Base-by-base conservation (phyloP, 2,113 vertebrate species). In the Notothenia rossii region DNA sequence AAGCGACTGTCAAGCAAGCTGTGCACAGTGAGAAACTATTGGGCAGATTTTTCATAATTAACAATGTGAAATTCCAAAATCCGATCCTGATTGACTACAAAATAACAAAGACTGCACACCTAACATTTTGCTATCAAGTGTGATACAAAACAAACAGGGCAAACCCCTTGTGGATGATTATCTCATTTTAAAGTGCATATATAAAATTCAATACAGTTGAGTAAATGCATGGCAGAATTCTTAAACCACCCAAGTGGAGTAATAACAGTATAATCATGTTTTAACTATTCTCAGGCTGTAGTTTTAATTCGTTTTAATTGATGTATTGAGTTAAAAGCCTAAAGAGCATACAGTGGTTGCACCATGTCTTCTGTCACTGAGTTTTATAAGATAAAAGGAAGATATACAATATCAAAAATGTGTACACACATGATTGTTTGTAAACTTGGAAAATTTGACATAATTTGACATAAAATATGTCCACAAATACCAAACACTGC, bases 401-500 rank as follows among this genome's bases (percentile, higher is more conserved):
- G 9, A 76, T 14, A 43, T 36, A 7, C 7, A 40, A 7, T 40
- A 40, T 40, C 7, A 40, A 33, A 61, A 55, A 54, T 22, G 4
- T 61, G 3, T 50, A 25, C 25, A 67, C 40, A 64, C 40, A 53
- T 20, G n/a, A 77, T 62, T 50, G 36, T 7, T 75, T 45, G 3
- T 58, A 59, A 59, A 59, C 56, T 55, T 55, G 22, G 25, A 29
- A 29, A 14, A 29, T 60, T 7, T 60, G 1, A 8, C 6, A 61
- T n/a, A n/a, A 53, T 50, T 75, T 60, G 10, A 53, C 5, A 49
- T 56, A 51, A 86, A 20, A 46, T 61, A 17, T 46, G 4, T 9
- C 50, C 18, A 66, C 51, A 50, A 67, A 6, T 63, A 51, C 29
- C 65, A 75, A n/a, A 3, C 1, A 54, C 17, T 46, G 7, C 18